Percentiles rank a stretch among this genome's conserved stretches.
Conservation (phyloP, 2,113 vertebrate species). For the Ceratotherium simum region DNA sequence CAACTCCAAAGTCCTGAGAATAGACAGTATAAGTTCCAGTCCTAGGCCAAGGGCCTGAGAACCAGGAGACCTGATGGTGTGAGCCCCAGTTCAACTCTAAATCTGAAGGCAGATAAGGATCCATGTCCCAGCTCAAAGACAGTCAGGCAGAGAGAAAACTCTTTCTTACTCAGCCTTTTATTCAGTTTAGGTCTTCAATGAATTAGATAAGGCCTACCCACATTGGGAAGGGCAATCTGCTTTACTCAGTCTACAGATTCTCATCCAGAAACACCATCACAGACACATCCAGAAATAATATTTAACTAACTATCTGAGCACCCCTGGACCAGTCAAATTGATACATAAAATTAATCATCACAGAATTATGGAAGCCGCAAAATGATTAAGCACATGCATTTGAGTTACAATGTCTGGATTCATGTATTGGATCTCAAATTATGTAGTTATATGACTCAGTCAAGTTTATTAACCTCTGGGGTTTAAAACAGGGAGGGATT, state of each 20-base stretch:
- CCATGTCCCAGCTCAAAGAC: neutral
- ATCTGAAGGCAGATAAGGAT: neutral
- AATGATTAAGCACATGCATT: neutral
- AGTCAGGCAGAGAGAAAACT: neutral
- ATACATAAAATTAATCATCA: neutral
- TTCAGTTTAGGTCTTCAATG: neutral
- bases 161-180: neutral
- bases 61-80: neutral
- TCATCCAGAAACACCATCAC: neutral
- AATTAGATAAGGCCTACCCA: neutral
- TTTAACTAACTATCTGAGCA: neutral
- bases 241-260: neutral
- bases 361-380: neutral
- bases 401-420: neutral
- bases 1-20: neutral
- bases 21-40: neutral
- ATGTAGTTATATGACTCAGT: neutral
- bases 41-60: neutral
- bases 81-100: neutral
- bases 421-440: neutral
- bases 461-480: neutral
- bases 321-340: neutral
- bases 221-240: neutral
- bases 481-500: neutral
- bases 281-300: neutral